Percentiles rank a stretch among this genome's conserved stretches.
Evolutionary conservation across 2,113 vertebrate genomes (phyloP).

Genomic region (Callocephalon fimbriatum): DNA sequence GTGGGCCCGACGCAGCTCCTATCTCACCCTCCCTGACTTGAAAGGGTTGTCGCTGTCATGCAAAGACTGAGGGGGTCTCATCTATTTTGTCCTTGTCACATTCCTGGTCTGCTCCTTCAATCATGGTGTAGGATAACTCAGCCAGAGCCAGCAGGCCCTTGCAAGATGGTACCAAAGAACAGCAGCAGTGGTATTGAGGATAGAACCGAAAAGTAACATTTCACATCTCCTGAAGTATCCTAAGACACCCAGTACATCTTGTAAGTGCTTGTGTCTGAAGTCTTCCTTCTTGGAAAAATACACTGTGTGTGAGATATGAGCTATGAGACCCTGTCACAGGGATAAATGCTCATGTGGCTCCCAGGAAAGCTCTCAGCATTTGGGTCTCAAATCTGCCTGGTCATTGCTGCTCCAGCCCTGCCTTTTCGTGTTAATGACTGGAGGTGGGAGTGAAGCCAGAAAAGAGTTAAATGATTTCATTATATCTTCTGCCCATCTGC

Average conservation of each 20-base stretch:
- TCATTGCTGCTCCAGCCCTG: background rate
- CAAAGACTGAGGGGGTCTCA: background rate
- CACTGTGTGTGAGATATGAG: background rate
- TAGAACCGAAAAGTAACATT: background rate
- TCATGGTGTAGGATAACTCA: background rate
- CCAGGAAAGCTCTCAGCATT: background rate
- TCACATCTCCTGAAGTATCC: background rate
- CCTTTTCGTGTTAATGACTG: background rate
- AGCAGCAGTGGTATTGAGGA: background rate
- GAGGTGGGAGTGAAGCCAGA: background rate
- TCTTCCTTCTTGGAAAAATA: background rate
- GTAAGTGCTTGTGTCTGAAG: background rate
- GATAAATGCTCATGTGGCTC: background rate
- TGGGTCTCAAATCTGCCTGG: background rate
- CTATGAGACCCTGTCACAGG: rapidly evolving
- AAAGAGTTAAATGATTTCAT: background rate
- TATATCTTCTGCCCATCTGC: background rate
- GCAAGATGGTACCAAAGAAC: background rate
- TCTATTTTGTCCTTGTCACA: background rate
- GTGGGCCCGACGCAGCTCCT: rapidly evolving
- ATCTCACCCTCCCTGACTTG: background rate
- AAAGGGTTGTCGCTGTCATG: background rate
- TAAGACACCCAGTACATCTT: background rate
- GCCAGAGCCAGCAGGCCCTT: background rate
- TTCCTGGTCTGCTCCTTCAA: background rate